A percentile compares a stretch with the other conserved stretches of the same genome.
Conservation (phyloP, 1,140 invertebrate genomes). For the Tachypleus tridentatus region DNA sequence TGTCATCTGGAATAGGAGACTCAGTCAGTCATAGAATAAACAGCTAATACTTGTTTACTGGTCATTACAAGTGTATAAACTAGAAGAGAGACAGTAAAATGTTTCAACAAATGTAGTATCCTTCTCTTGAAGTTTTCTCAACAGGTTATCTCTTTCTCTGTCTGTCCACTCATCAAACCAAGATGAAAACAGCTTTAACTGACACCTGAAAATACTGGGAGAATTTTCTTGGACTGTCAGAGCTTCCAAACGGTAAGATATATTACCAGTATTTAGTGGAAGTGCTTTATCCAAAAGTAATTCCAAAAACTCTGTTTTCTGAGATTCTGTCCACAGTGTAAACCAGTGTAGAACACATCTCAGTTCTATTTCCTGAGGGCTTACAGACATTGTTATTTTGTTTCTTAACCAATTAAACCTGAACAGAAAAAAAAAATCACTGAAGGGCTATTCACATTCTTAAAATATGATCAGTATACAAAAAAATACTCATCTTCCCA, state of each 20-base stretch:
- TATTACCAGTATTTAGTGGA: neutral
- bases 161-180: conserved; percentile 15
- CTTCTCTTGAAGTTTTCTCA: conserved; percentile 10
- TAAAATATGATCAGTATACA: too few species aligned
- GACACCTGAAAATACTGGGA: conserved; percentile 12
- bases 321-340: neutral
- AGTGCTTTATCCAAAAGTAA: conserved; percentile 3
- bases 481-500: too few species aligned
- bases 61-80: too few species aligned
- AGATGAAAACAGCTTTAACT: conserved; percentile 12
- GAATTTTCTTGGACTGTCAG: conserved; percentile 1
- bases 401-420: too few species aligned
- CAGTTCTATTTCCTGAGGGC: conserved; percentile 7
- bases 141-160: conserved; percentile 8
- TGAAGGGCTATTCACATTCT: too few species aligned
- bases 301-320: conserved; percentile 8
- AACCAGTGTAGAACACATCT: conserved; percentile 10
- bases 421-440: too few species aligned
- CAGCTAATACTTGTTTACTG: too few species aligned
- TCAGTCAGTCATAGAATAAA: too few species aligned
- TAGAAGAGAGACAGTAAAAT: neutral
- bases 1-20: too few species aligned
- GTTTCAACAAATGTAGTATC: conserved; percentile 2
- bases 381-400: conserved; percentile 5
- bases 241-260: conserved; percentile 4